A percentile compares a stretch with the other conserved stretches of the same genome.
phyloP scores from a whole-genome alignment of 2,113 vertebrate genomes.

The Petrocephalus microphthalmus region DNA sequence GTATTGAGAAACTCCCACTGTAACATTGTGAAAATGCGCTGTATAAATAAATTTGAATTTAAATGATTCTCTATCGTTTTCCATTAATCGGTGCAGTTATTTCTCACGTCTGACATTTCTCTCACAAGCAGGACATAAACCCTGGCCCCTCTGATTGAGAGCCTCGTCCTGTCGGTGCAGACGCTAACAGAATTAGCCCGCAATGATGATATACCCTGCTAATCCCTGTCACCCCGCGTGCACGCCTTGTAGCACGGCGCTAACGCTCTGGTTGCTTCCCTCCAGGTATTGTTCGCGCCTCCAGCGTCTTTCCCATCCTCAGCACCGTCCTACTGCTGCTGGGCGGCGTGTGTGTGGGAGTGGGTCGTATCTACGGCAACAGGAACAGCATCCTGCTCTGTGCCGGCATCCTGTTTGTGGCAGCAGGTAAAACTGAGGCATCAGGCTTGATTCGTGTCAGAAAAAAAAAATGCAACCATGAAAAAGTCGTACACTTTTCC shows the following conservation, averaged over 20 bases:
- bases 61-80: no score
- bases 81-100: not conserved
- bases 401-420: constrained; percentile 92
- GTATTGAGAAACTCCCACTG: not conserved
- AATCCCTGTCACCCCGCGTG: not conserved
- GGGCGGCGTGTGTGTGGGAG: constrained; percentile 82
- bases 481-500: not conserved
- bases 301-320: constrained; percentile 93
- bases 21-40: not conserved
- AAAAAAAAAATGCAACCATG: not conserved
- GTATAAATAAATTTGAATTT: not conserved
- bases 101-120: not conserved
- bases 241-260: not conserved
- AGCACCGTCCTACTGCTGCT: constrained; percentile 85
- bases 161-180: not conserved
- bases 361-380: constrained; percentile 85
- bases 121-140: not conserved
- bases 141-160: not conserved
- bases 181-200: not conserved
- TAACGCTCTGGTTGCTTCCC: not conserved
- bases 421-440: constrained; percentile 72
- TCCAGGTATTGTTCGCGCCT: constrained; percentile 89
- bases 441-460: not conserved
- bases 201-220: not conserved
- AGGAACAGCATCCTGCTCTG: constrained; percentile 91